phyloP scores from a whole-genome alignment of 1,140 invertebrate species.

The Choristoneura fumiferana region DNA sequence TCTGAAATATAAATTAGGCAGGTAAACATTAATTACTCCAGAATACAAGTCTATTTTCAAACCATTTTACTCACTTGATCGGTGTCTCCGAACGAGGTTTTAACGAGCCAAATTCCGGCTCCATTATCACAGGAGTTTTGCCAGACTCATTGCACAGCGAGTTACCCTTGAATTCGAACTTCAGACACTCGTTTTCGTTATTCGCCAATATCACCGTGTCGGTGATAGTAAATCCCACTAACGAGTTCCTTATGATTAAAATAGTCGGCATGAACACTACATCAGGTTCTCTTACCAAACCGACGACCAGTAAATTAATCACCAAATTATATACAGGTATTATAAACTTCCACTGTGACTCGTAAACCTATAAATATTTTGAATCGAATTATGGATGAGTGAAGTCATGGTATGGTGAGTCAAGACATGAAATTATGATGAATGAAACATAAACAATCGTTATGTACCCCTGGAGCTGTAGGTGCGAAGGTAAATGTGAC shows the following conservation, averaged over 20 bases:
- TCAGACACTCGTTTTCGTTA: conserved; percentile 54
- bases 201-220: conserved; percentile 55
- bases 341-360: conserved; percentile 65
- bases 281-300: conserved; percentile 60
- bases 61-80: conserved; percentile 48
- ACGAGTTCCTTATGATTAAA: conserved; percentile 58
- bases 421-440: too few species aligned
- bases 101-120: conserved; percentile 53
- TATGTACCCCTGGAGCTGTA: conserved; percentile 53
- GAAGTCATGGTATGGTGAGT: too few species aligned
- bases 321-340: conserved; percentile 47
- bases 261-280: conserved; percentile 62
- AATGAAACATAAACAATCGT: too few species aligned
- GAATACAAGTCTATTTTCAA: background rate
- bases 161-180: conserved; percentile 68
- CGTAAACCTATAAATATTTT: conserved; percentile 49
- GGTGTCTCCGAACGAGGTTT: conserved; percentile 55
- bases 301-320: conserved; percentile 58
- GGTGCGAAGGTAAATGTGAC: conserved; percentile 68
- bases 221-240: conserved; percentile 57
- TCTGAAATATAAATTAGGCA: conserved; percentile 33
- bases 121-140: conserved; percentile 55
- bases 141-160: conserved; percentile 64
- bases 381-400: background rate
- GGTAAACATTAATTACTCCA: background rate